Conservation (phyloP, 2,888 invertebrate genomes). For the Dryococelus australis region DNA sequence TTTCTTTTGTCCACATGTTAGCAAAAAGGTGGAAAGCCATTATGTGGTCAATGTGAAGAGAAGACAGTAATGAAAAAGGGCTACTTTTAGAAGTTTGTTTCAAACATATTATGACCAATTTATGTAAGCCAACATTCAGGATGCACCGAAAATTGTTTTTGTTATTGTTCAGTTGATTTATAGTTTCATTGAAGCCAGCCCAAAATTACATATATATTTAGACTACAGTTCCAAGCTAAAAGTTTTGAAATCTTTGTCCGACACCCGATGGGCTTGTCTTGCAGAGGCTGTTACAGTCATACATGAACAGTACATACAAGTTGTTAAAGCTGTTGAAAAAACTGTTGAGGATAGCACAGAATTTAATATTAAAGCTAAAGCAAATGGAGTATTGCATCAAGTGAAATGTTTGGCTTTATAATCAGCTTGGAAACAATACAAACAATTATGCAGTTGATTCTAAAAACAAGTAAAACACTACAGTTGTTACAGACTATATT, state of each 20-base stretch:
- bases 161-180: neutral
- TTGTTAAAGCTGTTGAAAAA: conserved; percentile 9
- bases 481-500: neutral
- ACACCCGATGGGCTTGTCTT: neutral
- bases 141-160: neutral
- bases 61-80: conserved; percentile 13
- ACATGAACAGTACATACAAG: neutral
- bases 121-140: neutral
- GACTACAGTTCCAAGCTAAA: neutral
- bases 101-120: conserved; percentile 11
- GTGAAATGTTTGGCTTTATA: conserved; percentile 18
- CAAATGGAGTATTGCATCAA: conserved; percentile 24
- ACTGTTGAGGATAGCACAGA: conserved; percentile 5
- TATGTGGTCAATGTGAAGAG: neutral
- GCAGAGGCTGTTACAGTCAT: neutral
- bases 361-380: conserved; percentile 11
- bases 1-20: neutral
- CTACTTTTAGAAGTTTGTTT: conserved; percentile 18
- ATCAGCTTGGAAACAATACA: conserved; percentile 18
- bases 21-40: conserved; percentile 13
- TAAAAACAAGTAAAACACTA: conserved; percentile 22
- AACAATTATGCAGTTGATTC: neutral
- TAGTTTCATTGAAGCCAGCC: neutral
- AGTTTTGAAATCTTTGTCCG: neutral
- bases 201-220: neutral